phyloP scores from a whole-genome alignment of 2,888 invertebrate genomes.

The Dolichopus griseipennis region DNA sequence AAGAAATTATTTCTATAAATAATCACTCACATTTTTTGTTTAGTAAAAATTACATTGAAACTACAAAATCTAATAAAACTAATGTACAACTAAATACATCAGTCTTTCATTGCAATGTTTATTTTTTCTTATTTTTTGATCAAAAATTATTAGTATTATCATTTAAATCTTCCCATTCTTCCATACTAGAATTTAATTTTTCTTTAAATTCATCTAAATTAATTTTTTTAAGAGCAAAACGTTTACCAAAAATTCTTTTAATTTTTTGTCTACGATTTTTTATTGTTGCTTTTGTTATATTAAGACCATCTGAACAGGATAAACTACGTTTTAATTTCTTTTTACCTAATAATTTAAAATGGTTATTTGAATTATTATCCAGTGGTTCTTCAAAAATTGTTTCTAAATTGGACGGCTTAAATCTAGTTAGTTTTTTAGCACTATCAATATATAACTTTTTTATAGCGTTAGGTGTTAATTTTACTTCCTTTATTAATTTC shows the following conservation, averaged over 20 bases:
- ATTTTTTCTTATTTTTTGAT: not conserved
- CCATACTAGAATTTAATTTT: slow-evolving; percentile 34
- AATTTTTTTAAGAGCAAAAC: slow-evolving; percentile 33
- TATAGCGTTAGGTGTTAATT: slow-evolving; percentile 25
- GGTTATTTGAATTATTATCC: slow-evolving; percentile 23
- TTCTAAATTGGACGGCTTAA: slow-evolving; percentile 34
- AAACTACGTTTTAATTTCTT: slow-evolving; percentile 34
- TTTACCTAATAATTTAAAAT: slow-evolving; percentile 30
- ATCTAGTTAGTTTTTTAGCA: slow-evolving; percentile 32
- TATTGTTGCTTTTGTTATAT: slow-evolving; percentile 32
- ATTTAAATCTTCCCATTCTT: slow-evolving; percentile 15
- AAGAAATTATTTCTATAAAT: too few relatives aligned
- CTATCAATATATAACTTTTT: slow-evolving; percentile 33
- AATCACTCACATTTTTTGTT: too few relatives aligned
- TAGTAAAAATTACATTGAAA: too few relatives aligned
- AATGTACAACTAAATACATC: not conserved
- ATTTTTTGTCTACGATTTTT: slow-evolving; percentile 36
- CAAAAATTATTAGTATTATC: not conserved
- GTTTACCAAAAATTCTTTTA: slow-evolving; percentile 35
- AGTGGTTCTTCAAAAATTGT: slow-evolving; percentile 37
- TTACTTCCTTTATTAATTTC: not conserved
- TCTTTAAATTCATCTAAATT: slow-evolving; percentile 35
- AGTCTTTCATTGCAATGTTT: not conserved
- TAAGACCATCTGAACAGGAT: slow-evolving; percentile 34
- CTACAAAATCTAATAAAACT: not conserved